Evolutionary conservation across 2,797 vertebrate species (phyloP).

Genomic region (Etheostoma perlongum): DNA sequence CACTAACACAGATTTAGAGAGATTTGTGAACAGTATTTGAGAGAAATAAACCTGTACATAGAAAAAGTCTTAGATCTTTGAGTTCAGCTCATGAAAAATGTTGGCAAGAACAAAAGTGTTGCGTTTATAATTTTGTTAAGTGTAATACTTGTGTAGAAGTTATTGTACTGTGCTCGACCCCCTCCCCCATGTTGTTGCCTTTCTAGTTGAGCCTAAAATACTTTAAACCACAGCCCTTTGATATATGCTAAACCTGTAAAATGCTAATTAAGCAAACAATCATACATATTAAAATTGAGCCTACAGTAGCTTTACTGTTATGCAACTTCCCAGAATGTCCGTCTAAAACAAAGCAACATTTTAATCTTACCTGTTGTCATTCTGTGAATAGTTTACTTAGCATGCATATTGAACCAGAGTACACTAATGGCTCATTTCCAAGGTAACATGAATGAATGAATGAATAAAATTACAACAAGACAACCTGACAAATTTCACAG

Average conservation of each 20-base stretch:
- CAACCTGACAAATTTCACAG: not conserved
- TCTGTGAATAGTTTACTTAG: constrained; percentile 14
- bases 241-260: constrained; percentile 11
- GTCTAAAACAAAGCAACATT: not conserved
- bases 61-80: too few relatives aligned
- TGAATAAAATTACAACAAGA: too few relatives aligned
- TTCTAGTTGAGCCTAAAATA: not conserved
- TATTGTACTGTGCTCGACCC: not conserved
- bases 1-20: too few relatives aligned
- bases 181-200: not conserved
- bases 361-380: not conserved
- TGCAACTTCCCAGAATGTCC: not conserved
- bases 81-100: too few relatives aligned
- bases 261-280: constrained; percentile 16
- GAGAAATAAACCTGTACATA: too few relatives aligned
- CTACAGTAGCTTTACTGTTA: not conserved
- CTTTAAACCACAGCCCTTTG: not conserved
- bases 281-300: not conserved
- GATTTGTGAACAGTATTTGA: too few relatives aligned
- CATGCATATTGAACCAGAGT: constrained; percentile 4
- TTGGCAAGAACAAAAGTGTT: too few relatives aligned
- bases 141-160: not conserved
- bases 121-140: too few relatives aligned
- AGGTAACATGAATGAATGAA: constrained; percentile 2
- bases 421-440: not conserved